phyloP scores from a whole-genome alignment of 2,113 vertebrate species.

The Aptenodytes forsteri region DNA sequence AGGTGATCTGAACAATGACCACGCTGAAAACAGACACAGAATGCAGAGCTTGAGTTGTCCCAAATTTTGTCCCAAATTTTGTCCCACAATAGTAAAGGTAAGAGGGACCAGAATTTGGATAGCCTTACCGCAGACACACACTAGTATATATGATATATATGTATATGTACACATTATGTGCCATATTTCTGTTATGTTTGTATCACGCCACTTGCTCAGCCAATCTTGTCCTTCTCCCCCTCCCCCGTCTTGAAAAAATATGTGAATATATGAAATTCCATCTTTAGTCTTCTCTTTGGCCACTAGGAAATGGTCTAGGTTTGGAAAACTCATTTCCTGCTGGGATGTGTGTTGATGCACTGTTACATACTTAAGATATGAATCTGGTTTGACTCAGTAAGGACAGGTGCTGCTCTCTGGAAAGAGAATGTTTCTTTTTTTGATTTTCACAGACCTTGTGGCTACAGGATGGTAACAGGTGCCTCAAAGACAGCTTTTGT shows the following conservation, averaged over 20 bases:
- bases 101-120: background rate
- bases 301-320: background rate
- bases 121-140: accelerated
- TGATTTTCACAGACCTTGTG: background rate
- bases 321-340: background rate
- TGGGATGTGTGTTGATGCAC: background rate
- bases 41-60: background rate
- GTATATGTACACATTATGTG: background rate
- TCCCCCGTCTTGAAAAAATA: background rate
- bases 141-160: no score
- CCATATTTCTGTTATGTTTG: background rate
- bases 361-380: background rate
- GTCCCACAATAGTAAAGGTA: background rate
- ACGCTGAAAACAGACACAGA: background rate
- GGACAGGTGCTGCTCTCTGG: background rate
- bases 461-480: background rate
- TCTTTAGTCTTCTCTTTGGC: background rate
- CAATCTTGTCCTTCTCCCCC: background rate
- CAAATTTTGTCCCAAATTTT: background rate
- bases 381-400: background rate
- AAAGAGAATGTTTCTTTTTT: background rate
- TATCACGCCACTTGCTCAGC: background rate
- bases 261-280: background rate
- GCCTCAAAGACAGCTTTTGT: background rate
- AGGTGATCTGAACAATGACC: background rate